phyloP scores from a whole-genome alignment of 2,797 vertebrate species.

The Lutjanus campechanus region DNA sequence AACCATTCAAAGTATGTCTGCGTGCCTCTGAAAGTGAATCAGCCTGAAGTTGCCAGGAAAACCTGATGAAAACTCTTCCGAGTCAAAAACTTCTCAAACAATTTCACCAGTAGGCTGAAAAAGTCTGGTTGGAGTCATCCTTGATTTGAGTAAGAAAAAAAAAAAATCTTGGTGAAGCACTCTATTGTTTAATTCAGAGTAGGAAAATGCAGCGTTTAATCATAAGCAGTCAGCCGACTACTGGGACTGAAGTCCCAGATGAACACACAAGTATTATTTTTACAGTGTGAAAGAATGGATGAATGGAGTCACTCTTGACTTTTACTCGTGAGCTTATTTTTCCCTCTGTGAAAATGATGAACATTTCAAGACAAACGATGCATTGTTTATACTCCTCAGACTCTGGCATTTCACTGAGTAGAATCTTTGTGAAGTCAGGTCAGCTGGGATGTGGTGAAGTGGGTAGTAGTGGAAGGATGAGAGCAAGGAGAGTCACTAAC shows the following conservation, averaged over 20 bases:
- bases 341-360: slow-evolving; percentile 5
- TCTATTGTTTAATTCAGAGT: slow-evolving; percentile 48
- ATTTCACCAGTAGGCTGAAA: slow-evolving; percentile 18
- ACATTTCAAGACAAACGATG: slow-evolving; percentile 12
- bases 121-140: slow-evolving; percentile 9
- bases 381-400: slow-evolving; percentile 8
- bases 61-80: slow-evolving; percentile 44
- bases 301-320: slow-evolving; percentile 38
- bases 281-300: slow-evolving; percentile 35
- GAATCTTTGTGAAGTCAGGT: slow-evolving; percentile 15
- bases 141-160: slow-evolving; percentile 7
- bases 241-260: slow-evolving; percentile 22
- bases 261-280: slow-evolving; percentile 35
- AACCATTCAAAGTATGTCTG: slow-evolving; percentile 33
- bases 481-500: not conserved
- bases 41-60: slow-evolving; percentile 59
- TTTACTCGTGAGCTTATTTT: slow-evolving; percentile 20
- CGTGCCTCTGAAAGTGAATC: slow-evolving; percentile 18
- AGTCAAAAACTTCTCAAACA: slow-evolving; percentile 27
- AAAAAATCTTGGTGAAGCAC: slow-evolving; percentile 23
- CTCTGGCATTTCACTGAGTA: not conserved
- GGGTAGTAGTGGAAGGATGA: not conserved
- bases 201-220: slow-evolving; percentile 50
- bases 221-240: slow-evolving; percentile 28
- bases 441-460: not conserved